Conservation (phyloP, 1,140 invertebrate genomes). For the Drosophila ohnishii region DNA sequence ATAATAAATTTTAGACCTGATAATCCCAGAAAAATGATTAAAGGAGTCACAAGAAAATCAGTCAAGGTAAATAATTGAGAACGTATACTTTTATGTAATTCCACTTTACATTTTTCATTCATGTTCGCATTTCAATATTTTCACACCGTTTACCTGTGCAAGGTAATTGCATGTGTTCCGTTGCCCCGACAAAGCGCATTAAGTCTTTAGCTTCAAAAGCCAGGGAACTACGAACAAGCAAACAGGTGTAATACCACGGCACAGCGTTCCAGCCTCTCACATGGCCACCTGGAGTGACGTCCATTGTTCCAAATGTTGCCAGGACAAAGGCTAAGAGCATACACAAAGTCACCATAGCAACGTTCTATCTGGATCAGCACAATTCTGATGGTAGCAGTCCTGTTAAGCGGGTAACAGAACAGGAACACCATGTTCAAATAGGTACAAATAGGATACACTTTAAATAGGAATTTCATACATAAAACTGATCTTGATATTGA, state of each 20-base stretch:
- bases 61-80: background rate
- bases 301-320: constrained; percentile 16
- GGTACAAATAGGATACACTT: background rate
- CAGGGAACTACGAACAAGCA: constrained; percentile 26
- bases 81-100: background rate
- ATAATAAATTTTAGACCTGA: background rate
- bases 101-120: background rate
- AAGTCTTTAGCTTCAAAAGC: constrained; percentile 67
- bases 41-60: background rate
- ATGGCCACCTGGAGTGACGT: constrained; percentile 20
- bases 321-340: constrained; percentile 40
- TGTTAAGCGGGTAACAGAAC: too few species aligned
- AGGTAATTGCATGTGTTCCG: constrained; percentile 12
- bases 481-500: too few species aligned
- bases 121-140: constrained; percentile 45
- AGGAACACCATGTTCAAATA: background rate
- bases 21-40: background rate
- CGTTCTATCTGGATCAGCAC: constrained; percentile 19
- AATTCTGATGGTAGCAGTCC: background rate
- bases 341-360: constrained; percentile 54
- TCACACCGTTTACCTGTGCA: background rate
- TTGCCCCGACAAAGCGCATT: constrained; percentile 64
- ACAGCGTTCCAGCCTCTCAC: constrained; percentile 23
- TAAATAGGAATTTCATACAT: background rate
- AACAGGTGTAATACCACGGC: constrained; percentile 54